phyloP scores from a whole-genome alignment of 1,140 invertebrate species.

The Zaprionus nigranus region DNA sequence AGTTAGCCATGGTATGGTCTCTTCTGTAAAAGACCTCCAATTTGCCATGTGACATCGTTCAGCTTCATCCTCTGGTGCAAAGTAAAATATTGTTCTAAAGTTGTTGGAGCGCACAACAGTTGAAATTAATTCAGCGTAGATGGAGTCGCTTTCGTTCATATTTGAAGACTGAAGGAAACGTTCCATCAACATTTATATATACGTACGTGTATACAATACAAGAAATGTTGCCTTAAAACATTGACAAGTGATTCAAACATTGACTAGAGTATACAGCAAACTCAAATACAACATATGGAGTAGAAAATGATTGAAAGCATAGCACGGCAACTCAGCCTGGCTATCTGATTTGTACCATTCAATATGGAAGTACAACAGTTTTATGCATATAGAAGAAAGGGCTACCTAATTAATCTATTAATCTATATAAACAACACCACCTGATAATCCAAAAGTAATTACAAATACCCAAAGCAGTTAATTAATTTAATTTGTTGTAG shows the following conservation, averaged over 20 bases:
- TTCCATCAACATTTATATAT: background rate
- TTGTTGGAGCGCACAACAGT: slow-evolving; percentile 14
- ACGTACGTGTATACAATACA: background rate
- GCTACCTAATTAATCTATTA: background rate
- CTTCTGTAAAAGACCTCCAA: background rate
- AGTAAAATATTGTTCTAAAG: slow-evolving; percentile 35
- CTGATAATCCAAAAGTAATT: background rate
- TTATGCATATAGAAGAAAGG: background rate
- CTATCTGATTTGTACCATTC: background rate
- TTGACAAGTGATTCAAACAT: background rate
- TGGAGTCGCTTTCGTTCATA: slow-evolving; percentile 27
- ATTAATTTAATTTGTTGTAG: background rate
- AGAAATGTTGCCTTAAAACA: background rate
- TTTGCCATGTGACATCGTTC: slow-evolving; percentile 18
- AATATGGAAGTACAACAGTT: too few relatives aligned
- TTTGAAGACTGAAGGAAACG: background rate
- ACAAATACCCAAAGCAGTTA: background rate
- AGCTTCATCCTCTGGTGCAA: slow-evolving; percentile 16
- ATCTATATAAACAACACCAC: background rate
- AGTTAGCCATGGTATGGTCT: background rate
- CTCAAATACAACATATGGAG: background rate
- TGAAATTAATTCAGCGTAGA: slow-evolving; percentile 24
- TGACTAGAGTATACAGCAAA: background rate
- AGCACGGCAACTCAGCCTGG: background rate
- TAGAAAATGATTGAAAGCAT: background rate